Evolutionary conservation across 2,113 vertebrate species (phyloP).

Genomic region (Alces alces): DNA sequence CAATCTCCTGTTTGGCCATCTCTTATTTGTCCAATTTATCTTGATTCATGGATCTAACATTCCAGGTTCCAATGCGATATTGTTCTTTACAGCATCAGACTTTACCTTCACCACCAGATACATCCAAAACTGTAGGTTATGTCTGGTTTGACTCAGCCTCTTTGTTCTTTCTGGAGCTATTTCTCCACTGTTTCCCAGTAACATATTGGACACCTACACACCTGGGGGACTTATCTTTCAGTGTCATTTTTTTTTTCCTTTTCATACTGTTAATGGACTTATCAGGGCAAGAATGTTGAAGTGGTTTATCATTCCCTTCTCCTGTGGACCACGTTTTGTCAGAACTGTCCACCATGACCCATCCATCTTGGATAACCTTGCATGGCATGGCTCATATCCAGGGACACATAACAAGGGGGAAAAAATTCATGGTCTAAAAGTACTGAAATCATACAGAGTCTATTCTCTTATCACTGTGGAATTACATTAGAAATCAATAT

Average conservation of each 20-base stretch:
- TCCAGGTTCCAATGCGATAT: not conserved
- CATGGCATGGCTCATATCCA: not conserved
- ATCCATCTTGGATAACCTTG: not conserved
- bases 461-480: not conserved
- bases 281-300: not conserved
- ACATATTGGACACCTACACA: not conserved
- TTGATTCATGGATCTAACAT: not conserved
- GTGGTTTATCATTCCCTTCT: not conserved
- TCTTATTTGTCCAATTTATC: not conserved
- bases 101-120: not conserved
- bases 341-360: not conserved
- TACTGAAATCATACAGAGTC: not conserved
- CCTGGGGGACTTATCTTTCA: not conserved
- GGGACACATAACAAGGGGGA: not conserved
- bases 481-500: not conserved
- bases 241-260: not conserved
- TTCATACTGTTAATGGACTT: not conserved
- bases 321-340: not conserved
- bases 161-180: not conserved
- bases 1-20: not conserved
- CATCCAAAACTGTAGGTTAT: not conserved
- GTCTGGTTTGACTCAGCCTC: not conserved
- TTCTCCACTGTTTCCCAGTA: not conserved
- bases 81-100: not conserved
- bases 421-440: not conserved